Evolutionary conservation across 2,888 invertebrate genomes (phyloP).

Genomic region (Marasmarcha lunaedactyla): DNA sequence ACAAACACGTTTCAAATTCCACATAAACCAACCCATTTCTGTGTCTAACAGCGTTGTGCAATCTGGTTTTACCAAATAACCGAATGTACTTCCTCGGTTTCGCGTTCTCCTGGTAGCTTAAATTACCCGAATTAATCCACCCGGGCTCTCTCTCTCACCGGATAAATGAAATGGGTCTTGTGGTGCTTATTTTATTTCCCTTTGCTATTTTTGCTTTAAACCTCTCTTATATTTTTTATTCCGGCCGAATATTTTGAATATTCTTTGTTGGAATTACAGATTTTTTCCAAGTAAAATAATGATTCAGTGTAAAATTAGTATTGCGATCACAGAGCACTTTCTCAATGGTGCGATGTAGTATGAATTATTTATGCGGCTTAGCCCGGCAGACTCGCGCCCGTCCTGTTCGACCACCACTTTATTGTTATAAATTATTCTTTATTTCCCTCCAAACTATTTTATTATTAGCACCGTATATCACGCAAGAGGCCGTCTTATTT

Average conservation of each 20-base stretch:
- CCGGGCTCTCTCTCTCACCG: slow-evolving; percentile 29
- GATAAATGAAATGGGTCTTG: slow-evolving; percentile 2
- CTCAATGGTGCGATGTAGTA: slow-evolving; percentile 61
- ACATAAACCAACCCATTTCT: too few relatives aligned
- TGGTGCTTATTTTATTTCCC: slow-evolving; percentile 21
- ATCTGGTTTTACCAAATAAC: too few relatives aligned
- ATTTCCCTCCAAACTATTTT: slow-evolving; percentile 30
- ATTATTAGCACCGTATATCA: slow-evolving; percentile 24
- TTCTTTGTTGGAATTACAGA: too few relatives aligned
- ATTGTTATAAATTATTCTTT: slow-evolving; percentile 49
- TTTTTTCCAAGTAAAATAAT: neutral
- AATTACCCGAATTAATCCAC: slow-evolving; percentile 59
- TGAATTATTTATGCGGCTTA: slow-evolving; percentile 56
- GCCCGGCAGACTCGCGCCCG: slow-evolving; percentile 27
- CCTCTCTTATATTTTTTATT: too few relatives aligned
- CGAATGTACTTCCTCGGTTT: slow-evolving; percentile 34
- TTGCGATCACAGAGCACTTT: slow-evolving; percentile 64
- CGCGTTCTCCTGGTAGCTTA: slow-evolving; percentile 49
- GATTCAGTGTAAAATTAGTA: slow-evolving; percentile 57
- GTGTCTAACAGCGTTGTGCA: too few relatives aligned
- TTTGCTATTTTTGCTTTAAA: too few relatives aligned
- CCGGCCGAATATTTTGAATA: too few relatives aligned
- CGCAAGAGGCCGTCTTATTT: slow-evolving; percentile 17
- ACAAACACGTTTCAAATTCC: too few relatives aligned
- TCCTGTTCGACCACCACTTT: slow-evolving; percentile 38